These are phyloP conservation scores for Drosophila longiperda DNA, from an alignment of 2,888 invertebrate genomes.

Conservation along the genomic window DNA sequence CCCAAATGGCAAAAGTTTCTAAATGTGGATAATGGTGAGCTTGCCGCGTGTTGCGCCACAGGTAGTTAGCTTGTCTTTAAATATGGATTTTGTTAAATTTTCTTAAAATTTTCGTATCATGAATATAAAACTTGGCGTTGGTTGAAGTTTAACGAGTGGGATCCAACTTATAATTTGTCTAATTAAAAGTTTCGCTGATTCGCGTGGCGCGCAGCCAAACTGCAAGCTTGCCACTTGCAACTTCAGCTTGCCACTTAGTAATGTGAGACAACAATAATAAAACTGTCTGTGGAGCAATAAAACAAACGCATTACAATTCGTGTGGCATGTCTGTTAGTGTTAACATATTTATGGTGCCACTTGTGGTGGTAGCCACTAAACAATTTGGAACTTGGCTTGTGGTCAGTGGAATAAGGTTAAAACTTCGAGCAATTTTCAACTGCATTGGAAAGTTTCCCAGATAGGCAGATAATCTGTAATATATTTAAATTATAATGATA, in stretches of 20 bases:
- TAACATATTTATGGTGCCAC: slow-evolving; percentile 3
- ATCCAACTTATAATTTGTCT: slow-evolving; percentile 69
- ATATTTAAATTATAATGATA: background rate
- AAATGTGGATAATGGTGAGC: slow-evolving; percentile 12
- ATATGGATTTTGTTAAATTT: slow-evolving; percentile 26
- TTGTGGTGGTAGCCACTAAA: slow-evolving; percentile 32
- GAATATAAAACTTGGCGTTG: slow-evolving; percentile 54
- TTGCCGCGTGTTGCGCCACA: slow-evolving; percentile 14
- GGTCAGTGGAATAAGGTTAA: slow-evolving; percentile 45
- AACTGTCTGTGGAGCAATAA: slow-evolving; percentile 32
- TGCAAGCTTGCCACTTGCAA: slow-evolving; percentile 18
- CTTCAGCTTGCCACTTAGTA: slow-evolving; percentile 26
- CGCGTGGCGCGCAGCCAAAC: slow-evolving; percentile 28
- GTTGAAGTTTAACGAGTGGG: slow-evolving; percentile 52
- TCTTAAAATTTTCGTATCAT: slow-evolving; percentile 32
- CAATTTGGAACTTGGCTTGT: slow-evolving; percentile 37
- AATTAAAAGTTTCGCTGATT: slow-evolving; percentile 70
- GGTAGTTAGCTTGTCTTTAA: slow-evolving; percentile 13
- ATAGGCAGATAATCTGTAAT: background rate
- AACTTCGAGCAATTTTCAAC: slow-evolving; percentile 35
- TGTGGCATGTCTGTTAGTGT: slow-evolving; percentile 11
- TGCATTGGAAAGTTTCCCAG: background rate
- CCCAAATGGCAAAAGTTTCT: slow-evolving; percentile 57
- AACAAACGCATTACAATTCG: slow-evolving; percentile 47
- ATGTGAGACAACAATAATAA: slow-evolving; percentile 36